These are phyloP conservation scores for Urocynchramus pylzowi DNA, from an alignment of 2,113 vertebrate genomes.

Conservation along the genomic window DNA sequence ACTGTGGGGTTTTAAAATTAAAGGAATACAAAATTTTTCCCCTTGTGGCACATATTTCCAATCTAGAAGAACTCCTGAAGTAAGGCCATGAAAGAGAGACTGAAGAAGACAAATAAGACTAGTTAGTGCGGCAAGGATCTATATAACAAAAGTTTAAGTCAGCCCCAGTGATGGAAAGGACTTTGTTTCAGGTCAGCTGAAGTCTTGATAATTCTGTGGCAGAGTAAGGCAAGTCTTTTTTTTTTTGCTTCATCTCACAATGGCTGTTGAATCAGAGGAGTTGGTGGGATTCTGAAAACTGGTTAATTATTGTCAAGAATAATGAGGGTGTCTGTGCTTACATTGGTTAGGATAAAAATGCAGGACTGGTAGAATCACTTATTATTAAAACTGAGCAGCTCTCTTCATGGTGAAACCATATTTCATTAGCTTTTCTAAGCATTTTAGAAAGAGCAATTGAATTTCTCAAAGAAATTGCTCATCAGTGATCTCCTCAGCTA, in stretches of 20 bases:
- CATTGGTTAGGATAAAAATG: neutral
- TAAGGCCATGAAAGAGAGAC: neutral
- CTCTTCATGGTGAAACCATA: neutral
- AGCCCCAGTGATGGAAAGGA: neutral
- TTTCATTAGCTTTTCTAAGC: neutral
- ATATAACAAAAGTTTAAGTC: neutral
- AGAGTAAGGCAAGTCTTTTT: neutral
- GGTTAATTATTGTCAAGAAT: neutral
- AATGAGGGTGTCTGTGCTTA: neutral
- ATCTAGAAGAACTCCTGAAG: neutral
- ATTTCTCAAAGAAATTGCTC: neutral
- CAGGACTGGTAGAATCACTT: neutral
- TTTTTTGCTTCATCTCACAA: neutral
- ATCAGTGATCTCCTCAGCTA: neutral
- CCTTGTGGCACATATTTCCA: neutral
- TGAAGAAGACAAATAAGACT: neutral
- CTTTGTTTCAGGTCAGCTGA: neutral
- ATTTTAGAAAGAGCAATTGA: neutral
- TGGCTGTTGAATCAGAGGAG: neutral
- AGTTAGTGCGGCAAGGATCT: neutral
- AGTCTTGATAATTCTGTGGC: neutral
- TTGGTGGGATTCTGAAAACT: neutral
- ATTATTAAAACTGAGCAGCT: neutral
- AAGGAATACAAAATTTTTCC: neutral
- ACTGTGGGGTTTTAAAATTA: slow-evolving; percentile 40